phyloP scores from a whole-genome alignment of 1,140 invertebrate species.

The Orius insidiosus region DNA sequence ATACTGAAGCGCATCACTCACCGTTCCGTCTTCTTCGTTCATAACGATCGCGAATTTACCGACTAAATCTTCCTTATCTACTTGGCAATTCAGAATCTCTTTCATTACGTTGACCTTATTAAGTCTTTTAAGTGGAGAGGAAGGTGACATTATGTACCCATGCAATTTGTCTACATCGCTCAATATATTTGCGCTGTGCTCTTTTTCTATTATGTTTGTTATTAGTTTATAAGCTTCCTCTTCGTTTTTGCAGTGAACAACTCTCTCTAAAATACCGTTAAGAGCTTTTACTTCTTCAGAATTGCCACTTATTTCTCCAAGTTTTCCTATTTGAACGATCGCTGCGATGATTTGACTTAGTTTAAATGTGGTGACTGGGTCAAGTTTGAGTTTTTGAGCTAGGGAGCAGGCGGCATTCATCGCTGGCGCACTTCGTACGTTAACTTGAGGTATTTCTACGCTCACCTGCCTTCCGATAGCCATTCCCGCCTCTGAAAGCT shows the following conservation, averaged over 20 bases:
- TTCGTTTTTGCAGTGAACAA: conserved; percentile 14
- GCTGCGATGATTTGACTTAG: conserved; percentile 24
- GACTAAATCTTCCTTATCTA: conserved; percentile 33
- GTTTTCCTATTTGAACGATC: conserved; percentile 14
- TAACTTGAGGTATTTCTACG: conserved; percentile 39
- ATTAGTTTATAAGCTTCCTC: conserved; percentile 15
- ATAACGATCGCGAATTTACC: conserved; percentile 38
- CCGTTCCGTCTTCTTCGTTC: conserved; percentile 34
- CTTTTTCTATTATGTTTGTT: conserved; percentile 17
- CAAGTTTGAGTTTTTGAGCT: conserved; percentile 28
- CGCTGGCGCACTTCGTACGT: conserved; percentile 28
- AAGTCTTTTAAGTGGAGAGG: conserved; percentile 23
- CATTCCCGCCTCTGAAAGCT: conserved; percentile 50
- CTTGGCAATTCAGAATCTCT: conserved; percentile 33
- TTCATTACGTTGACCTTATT: conserved; percentile 41
- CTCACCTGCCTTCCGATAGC: conserved; percentile 45
- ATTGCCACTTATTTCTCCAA: conserved; percentile 7
- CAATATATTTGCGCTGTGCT: conserved; percentile 12
- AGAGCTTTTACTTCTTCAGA: conserved; percentile 9
- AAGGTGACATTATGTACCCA: conserved; percentile 13
- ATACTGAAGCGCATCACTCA: conserved; percentile 38
- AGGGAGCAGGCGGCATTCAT: conserved; percentile 28
- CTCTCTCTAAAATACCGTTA: conserved; percentile 14
- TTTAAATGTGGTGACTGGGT: conserved; percentile 27
- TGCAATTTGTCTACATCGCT: conserved; percentile 16